phyloP scores from a whole-genome alignment of 1,140 invertebrate species.

The Pseudomyrmex concolor region DNA sequence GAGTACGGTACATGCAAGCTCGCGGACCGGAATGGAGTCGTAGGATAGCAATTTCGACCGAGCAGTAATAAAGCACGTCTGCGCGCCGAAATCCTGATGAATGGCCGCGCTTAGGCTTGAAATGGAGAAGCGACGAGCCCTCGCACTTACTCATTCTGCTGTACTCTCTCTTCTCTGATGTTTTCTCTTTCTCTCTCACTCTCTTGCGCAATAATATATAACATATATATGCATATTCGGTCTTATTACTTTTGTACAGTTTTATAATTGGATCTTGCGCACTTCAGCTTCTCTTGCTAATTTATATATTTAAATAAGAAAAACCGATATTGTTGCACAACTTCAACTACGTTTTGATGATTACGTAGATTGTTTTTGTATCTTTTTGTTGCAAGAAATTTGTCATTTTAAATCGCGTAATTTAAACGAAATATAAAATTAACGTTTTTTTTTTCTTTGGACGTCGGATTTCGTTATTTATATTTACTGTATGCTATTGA shows the following conservation, averaged over 20 bases:
- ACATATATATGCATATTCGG: too few species aligned
- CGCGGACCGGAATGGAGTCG: conserved; percentile 84
- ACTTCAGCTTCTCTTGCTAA: too few species aligned
- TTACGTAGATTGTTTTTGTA: too few species aligned
- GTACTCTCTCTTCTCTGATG: conserved; percentile 49
- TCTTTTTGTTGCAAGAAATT: too few species aligned
- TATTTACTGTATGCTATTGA: background rate
- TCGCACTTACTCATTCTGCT: conserved; percentile 80
- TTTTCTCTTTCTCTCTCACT: conserved; percentile 38
- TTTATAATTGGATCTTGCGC: too few species aligned
- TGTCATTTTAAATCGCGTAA: too few species aligned
- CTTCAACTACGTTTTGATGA: too few species aligned
- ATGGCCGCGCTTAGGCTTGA: conserved; percentile 86
- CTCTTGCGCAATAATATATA: background rate
- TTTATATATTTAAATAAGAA: too few species aligned
- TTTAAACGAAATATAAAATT: too few species aligned
- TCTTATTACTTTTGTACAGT: too few species aligned
- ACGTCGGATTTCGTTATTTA: background rate
- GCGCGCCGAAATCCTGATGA: conserved; percentile 86
- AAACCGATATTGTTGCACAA: too few species aligned
- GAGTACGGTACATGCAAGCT: conserved; percentile 73
- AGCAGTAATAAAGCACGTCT: conserved; percentile 86
- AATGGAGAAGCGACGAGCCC: conserved; percentile 85
- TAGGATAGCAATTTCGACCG: conserved; percentile 86
- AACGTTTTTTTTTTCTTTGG: too few species aligned